A percentile compares a stretch with the other conserved stretches of the same genome.
These are phyloP conservation scores for Montipora cactus DNA, from an alignment of 64 coral and sea anemone species.

Conservation along the genomic window DNA sequence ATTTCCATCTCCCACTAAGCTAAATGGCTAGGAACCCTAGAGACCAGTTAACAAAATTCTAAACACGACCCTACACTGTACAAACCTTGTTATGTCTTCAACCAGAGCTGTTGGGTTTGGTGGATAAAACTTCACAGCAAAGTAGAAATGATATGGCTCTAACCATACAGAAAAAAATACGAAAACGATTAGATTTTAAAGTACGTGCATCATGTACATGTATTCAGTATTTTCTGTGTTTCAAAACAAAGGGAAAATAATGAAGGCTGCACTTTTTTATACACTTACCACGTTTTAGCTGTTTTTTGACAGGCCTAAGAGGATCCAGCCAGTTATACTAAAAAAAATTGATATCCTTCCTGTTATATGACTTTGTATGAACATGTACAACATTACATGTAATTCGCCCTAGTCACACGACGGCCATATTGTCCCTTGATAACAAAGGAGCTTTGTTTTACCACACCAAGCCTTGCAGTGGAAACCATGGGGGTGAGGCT, in stretches of 20 bases:
- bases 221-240: no score
- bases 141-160: constrained; percentile 92
- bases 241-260: no score
- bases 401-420: no score
- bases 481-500: no score
- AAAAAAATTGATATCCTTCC: background rate
- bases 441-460: no score
- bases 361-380: no score
- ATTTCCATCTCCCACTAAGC: no score
- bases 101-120: constrained; percentile 80
- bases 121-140: constrained; percentile 97
- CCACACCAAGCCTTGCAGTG: no score
- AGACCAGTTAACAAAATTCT: background rate
- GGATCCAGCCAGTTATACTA: constrained; percentile 83
- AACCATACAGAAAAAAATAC: background rate
- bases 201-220: no score
- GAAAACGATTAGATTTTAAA: background rate
- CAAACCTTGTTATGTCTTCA: constrained; percentile 94
- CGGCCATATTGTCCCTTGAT: no score
- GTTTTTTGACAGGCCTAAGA: constrained; percentile 75
- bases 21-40: no score
- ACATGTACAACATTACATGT: no score
- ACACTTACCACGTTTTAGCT: constrained; percentile 58
- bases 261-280: background rate
- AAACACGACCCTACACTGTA: background rate